Percentiles rank a stretch among this genome's conserved stretches.
phyloP scores from a whole-genome alignment of 1,140 invertebrate genomes.

The Gonatopus flavifemur region DNA sequence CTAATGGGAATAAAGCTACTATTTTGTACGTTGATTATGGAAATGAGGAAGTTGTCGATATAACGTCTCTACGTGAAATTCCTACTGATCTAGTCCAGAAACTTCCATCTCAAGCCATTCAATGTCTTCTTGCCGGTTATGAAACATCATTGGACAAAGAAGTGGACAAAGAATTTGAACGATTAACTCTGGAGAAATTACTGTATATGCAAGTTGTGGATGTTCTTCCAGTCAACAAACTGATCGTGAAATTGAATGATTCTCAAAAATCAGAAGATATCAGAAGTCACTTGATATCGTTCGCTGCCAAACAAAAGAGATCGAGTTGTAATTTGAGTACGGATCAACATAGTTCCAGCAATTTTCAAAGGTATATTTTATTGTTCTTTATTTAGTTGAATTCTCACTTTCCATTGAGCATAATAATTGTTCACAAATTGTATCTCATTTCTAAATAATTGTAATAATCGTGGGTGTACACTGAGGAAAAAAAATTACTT shows the following conservation, averaged over 20 bases:
- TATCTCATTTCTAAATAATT: too few species aligned
- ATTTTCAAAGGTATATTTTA: background rate
- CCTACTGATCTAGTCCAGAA: constrained; percentile 64
- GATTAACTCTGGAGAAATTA: constrained; percentile 51
- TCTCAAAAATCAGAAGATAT: constrained; percentile 14
- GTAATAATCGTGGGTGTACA: too few species aligned
- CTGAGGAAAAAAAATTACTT: too few species aligned
- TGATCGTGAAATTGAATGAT: constrained; percentile 62
- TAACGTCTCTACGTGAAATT: constrained; percentile 64
- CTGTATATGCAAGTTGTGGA: constrained; percentile 63
- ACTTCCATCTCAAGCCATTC: constrained; percentile 72
- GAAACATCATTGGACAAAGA: constrained; percentile 48
- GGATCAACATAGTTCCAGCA: background rate
- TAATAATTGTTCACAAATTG: too few species aligned
- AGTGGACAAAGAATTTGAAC: constrained; percentile 53
- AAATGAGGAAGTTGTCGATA: constrained; percentile 66
- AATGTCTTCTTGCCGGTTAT: constrained; percentile 68
- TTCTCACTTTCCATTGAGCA: too few species aligned
- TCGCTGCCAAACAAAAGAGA: background rate
- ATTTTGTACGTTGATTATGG: constrained; percentile 79
- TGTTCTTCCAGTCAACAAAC: constrained; percentile 41
- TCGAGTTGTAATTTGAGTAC: background rate
- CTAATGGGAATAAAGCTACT: constrained; percentile 54
- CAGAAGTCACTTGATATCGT: constrained; percentile 11
- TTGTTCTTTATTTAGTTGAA: too few species aligned